Evolutionary conservation across 2,888 invertebrate species (phyloP).

Genomic region (Camponotus fellah): DNA sequence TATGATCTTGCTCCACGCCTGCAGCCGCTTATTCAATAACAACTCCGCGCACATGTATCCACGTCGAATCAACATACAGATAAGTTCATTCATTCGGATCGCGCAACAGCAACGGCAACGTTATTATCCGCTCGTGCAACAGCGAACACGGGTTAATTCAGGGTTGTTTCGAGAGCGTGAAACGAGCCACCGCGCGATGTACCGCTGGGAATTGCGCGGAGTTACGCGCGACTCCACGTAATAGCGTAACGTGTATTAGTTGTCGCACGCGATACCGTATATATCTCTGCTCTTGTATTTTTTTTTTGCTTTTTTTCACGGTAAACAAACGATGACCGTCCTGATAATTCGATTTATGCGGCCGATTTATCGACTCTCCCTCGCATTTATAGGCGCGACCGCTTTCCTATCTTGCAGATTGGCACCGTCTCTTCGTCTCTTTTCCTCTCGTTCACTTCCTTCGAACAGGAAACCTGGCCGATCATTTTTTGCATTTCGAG

Average conservation of each 20-base stretch:
- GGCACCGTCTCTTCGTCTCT: constrained; percentile 11
- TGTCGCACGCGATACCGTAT: constrained; percentile 24
- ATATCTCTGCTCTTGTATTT: background rate
- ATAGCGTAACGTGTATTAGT: constrained; percentile 55
- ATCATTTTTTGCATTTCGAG: constrained; percentile 49
- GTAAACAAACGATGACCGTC: background rate
- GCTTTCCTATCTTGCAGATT: constrained; percentile 42
- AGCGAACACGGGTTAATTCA: constrained; percentile 60
- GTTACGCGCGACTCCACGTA: constrained; percentile 59
- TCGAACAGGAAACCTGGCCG: constrained; percentile 31
- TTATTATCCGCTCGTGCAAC: constrained; percentile 58
- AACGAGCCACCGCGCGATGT: constrained; percentile 52
- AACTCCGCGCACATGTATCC: constrained; percentile 49
- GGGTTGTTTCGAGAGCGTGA: constrained; percentile 60
- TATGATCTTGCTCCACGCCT: constrained; percentile 12
- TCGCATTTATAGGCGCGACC: constrained; percentile 22
- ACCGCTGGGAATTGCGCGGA: constrained; percentile 50
- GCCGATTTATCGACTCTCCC: background rate
- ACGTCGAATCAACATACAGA: constrained; percentile 60
- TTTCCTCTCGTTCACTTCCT: background rate
- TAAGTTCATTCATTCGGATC: constrained; percentile 60
- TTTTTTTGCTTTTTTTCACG: background rate
- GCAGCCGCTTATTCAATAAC: constrained; percentile 53
- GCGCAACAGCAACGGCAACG: constrained; percentile 41
- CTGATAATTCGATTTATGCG: constrained; percentile 37